Evolutionary conservation across 2,888 invertebrate genomes (phyloP), one percentile per base, ranked within the genome.

Genomic region (Epirrhoe alternata): DNA sequence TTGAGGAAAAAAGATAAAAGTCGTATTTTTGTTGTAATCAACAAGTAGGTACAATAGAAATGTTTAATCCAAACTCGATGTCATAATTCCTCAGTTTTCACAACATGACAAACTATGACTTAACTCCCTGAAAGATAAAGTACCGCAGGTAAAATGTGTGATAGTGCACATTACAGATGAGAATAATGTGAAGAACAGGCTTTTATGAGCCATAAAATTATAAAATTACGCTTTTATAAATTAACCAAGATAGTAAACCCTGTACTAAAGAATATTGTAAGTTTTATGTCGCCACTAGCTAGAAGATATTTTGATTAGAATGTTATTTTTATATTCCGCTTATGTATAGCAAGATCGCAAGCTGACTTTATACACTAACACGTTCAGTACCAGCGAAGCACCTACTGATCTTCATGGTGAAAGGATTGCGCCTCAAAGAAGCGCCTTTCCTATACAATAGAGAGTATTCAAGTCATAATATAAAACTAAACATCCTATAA

Each of bases 171-270:
- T 35, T 58, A 17, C 17, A 35, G 49, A 33, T 50, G 58, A 58
- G 35, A 38, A 50, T 58, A 50, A 58, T 50, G 35, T 58, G 58
- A 55, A 55, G 50, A 58, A 50, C 58, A 35, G 50, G 58, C 35
- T 35, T 58, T 58, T 24, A 58, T 57, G 31, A 30, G 33, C 49
- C 17, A 57, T 58, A 33, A 50, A 50, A 58, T 35, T 12, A 58
- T 33, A 50, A 58, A 58, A 58, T 35, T 35, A 50, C 58, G 50
- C 17, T 16, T 17, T 50, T 24, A 6, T 50, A 50, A 58, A 17
- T 33, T 49, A 57, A 35, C 38, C 12, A 49, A 49, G 33, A 16
- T 47, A 31, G 47, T 16, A 6, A 14, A 47, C 47, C 47, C 7
- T 12, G 47, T 47, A 47, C 47, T 14, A 16, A 42, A 47, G 16